Base-by-base conservation (phyloP, 2,888 invertebrate species). In the Chalcosyrphus nemorum region DNA sequence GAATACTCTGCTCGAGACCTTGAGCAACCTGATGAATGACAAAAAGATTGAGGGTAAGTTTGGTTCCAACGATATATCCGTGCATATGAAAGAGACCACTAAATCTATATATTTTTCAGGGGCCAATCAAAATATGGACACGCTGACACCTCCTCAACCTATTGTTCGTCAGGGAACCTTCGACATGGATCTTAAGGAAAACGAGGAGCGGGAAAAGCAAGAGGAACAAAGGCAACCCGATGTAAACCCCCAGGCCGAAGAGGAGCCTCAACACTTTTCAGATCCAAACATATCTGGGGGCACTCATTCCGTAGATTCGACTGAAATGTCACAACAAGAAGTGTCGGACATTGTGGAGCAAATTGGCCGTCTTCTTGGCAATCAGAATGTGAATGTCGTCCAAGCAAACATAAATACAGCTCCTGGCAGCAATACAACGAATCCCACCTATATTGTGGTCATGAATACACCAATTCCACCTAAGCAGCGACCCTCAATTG, bases 391-490 rank as follows among this genome's bases (percentile, higher is more conserved):
- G 0, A 87, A 87, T 45, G 86, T 87, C 0, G 76, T 87, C 15
- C 86, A 86, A 52, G 66, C 87, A 0, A 86, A 81, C 45, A n/a
- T 84, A 1, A 21, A 21, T 9, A 24, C 32, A 2, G 47, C 35
- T 13, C 21, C 81, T 5, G 52, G 3, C 17, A 61, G 35, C 13
- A 45, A 63, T 4, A 32, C 38, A 13, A 6, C 72, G 6, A 88
- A 88, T 86, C 89, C 89, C 2, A 89, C 88, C 2, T 87, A 88
- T 65, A 89, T 89, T 66, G 88, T 89, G 2, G 87, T 89, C 2
- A 88, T 89, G 89, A 87, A 87, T 38, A 86, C 87, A 1, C 86
- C 86, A 1, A 27, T 57, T 21, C 68, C 19, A 13, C 1, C 52
- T 0, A 86, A 81, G 4, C 65, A 78, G 9, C 65, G 77, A 6